These are phyloP conservation scores for Pampus argenteus DNA, from an alignment of 2,797 vertebrate species.

Conservation along the genomic window DNA sequence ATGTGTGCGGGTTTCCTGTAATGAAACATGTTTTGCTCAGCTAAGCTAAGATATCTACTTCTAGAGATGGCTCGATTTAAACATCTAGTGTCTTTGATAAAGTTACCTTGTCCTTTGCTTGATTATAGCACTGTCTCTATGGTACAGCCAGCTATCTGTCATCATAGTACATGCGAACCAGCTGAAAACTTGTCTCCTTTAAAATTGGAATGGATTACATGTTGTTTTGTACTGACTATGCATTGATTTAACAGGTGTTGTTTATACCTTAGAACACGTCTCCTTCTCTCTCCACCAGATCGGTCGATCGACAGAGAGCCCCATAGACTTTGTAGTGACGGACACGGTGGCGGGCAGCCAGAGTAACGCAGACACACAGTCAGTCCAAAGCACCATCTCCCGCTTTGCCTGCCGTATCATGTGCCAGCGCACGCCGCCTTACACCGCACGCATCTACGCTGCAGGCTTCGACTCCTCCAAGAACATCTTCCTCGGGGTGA, in stretches of 20 bases:
- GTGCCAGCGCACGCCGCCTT: conserved; percentile 95
- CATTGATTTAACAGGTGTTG: not conserved
- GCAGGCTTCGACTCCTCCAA: conserved; percentile 99
- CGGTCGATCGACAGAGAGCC: conserved; percentile 96
- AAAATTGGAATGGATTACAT: not conserved
- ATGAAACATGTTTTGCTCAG: not conserved
- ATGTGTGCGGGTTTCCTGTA: not conserved
- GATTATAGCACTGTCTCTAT: too few species aligned
- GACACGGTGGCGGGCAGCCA: conserved; percentile 97
- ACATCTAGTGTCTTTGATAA: conserved; percentile 15
- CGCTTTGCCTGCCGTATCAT: conserved; percentile 98
- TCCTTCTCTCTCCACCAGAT: conserved; percentile 82
- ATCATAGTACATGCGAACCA: too few species aligned
- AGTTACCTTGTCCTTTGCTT: conserved; percentile 20
- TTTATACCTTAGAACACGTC: conserved; percentile 5
- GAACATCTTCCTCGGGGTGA: conserved; percentile 99
- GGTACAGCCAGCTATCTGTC: too few species aligned
- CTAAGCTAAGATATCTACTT: too few species aligned
- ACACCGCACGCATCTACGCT: conserved; percentile 96
- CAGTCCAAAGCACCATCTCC: conserved; percentile 98
- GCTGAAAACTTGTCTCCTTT: not conserved
- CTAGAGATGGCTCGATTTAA: too few species aligned
- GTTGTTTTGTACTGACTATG: not conserved
- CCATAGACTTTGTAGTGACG: conserved; percentile 99
- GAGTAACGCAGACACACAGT: conserved; percentile 94